A percentile compares a stretch with the other conserved stretches of the same genome.
These are phyloP conservation scores for Philopotamus ludificatus DNA, from an alignment of 1,140 invertebrate species.

Conservation along the genomic window DNA sequence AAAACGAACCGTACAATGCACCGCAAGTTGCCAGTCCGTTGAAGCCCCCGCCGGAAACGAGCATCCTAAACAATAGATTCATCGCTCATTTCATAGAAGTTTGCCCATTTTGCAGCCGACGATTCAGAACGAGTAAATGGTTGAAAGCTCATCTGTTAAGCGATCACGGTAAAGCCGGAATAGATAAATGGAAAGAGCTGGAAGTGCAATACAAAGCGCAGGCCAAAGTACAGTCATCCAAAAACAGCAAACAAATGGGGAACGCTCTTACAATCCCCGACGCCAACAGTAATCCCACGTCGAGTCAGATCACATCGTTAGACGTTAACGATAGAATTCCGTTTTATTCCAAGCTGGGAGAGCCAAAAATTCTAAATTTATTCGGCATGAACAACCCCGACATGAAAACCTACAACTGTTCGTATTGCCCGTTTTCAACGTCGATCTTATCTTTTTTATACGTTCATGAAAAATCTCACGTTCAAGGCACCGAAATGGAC, in stretches of 20 bases:
- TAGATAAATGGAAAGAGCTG: conserved; percentile 70
- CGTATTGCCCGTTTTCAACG: conserved; percentile 86
- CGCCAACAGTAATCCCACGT: conserved; percentile 56
- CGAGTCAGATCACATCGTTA: conserved; percentile 61
- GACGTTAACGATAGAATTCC: conserved; percentile 49
- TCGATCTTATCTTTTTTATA: conserved; percentile 85
- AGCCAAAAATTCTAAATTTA: conserved; percentile 39
- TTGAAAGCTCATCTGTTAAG: conserved; percentile 83
- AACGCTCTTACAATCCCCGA: conserved; percentile 34
- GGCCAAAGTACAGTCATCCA: conserved; percentile 43
- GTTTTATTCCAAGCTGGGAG: conserved; percentile 38
- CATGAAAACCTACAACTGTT: conserved; percentile 80
- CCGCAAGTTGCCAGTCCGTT: conserved; percentile 53
- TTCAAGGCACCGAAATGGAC: conserved; percentile 46
- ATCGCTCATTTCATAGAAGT: conserved; percentile 74
- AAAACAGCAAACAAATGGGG: conserved; percentile 42
- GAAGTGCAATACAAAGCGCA: conserved; percentile 48
- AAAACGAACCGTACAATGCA: conserved; percentile 40
- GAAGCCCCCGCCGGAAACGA: conserved; percentile 55
- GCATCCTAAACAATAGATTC: conserved; percentile 63
- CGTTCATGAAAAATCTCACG: conserved; percentile 84
- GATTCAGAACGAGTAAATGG: conserved; percentile 88
- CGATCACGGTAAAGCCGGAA: conserved; percentile 76
- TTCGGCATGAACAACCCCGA: conserved; percentile 40
- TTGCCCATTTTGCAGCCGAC: conserved; percentile 82